These are phyloP conservation scores for Oceanodroma tethys DNA, from an alignment of 2,113 vertebrate species.

Conservation along the genomic window DNA sequence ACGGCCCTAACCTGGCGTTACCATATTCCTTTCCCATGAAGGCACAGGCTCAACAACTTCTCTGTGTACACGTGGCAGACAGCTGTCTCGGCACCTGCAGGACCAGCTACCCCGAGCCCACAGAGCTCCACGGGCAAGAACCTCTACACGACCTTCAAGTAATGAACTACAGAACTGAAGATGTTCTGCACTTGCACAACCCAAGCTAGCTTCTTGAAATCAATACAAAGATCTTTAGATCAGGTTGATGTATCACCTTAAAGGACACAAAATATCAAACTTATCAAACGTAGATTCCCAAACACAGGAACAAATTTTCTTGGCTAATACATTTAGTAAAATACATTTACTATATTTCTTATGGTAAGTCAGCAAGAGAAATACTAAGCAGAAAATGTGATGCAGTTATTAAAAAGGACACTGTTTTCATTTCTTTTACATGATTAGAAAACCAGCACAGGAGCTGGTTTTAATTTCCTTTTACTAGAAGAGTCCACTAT, in stretches of 20 bases:
- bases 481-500: not conserved
- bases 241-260: not conserved
- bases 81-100: accelerated
- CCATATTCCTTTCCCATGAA: not conserved
- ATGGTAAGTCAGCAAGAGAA: not conserved
- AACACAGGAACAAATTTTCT: not conserved
- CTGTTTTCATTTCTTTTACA: not conserved
- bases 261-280: not conserved
- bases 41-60: not conserved
- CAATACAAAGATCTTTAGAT: not conserved
- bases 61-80: accelerated
- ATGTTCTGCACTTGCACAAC: not conserved
- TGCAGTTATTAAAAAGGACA: not conserved
- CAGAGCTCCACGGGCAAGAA: not conserved
- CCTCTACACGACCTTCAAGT: accelerated
- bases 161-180: not conserved
- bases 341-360: not conserved
- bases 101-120: not conserved
- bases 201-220: not conserved
- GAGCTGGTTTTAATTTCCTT: not conserved
- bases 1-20: not conserved
- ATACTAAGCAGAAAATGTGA: not conserved
- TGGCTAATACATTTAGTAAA: not conserved
- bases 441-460: not conserved
- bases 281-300: not conserved